A percentile compares a stretch with the other conserved stretches of the same genome.
phyloP scores from a whole-genome alignment of 2,113 vertebrate species.

The Nymphicus hollandicus region DNA sequence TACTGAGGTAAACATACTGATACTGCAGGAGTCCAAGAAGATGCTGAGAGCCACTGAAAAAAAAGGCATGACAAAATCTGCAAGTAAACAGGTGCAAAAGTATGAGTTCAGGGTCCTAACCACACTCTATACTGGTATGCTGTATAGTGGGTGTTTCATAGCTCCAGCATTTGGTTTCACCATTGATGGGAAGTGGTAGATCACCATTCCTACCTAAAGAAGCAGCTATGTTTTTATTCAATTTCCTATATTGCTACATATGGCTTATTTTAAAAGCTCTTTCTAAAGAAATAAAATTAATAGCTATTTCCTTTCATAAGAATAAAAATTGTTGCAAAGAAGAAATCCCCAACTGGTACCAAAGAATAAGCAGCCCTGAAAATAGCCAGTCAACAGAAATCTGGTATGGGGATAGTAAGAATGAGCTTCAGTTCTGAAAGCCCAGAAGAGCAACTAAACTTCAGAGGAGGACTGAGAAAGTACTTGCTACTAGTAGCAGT shows the following conservation, averaged over 20 bases:
- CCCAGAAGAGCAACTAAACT: background rate
- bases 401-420: background rate
- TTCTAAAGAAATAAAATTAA: background rate
- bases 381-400: background rate
- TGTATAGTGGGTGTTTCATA: background rate
- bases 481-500: background rate
- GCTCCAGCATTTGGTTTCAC: background rate
- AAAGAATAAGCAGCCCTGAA: background rate
- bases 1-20: background rate
- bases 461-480: background rate
- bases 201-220: background rate
- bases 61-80: background rate
- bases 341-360: background rate
- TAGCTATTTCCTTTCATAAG: background rate
- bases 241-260: background rate
- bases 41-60: background rate
- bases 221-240: background rate
- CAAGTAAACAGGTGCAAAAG: background rate
- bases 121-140: rapidly evolving
- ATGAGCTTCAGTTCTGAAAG: background rate
- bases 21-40: background rate
- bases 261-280: background rate
- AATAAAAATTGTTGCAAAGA: background rate
- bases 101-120: background rate
- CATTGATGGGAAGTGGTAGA: background rate